These are phyloP conservation scores for Phthorimaea operculella DNA, from an alignment of 1,140 invertebrate genomes.

Conservation along the genomic window DNA sequence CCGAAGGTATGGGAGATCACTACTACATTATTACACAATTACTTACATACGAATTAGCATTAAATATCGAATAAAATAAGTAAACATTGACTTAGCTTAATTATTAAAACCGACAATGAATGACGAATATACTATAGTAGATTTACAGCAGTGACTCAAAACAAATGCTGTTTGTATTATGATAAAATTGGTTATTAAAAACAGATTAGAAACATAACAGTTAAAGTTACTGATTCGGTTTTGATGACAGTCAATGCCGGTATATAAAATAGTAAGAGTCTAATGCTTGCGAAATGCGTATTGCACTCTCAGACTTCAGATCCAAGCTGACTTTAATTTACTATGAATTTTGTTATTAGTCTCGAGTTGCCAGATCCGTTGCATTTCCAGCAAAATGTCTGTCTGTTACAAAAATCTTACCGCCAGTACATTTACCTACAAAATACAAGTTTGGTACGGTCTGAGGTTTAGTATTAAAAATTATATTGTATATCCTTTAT, in stretches of 20 bases:
- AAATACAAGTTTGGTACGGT: constrained; percentile 61
- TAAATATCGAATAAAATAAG: constrained; percentile 63
- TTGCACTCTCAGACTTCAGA: neutral
- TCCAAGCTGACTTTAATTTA: neutral
- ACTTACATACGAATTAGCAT: constrained; percentile 64
- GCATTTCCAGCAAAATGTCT: neutral
- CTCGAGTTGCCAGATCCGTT: neutral
- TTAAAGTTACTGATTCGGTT: neutral
- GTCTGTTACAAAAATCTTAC: constrained; percentile 16
- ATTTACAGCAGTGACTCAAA: constrained; percentile 3
- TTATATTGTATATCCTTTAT: constrained; percentile 61
- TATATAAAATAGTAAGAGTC: no score
- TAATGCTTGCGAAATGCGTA: neutral
- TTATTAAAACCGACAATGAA: constrained; percentile 58
- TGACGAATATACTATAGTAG: constrained; percentile 35
- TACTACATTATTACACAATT: constrained; percentile 62
- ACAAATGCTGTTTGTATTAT: neutral
- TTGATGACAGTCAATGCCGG: neutral
- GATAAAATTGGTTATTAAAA: neutral
- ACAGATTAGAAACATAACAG: neutral
- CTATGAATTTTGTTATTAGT: neutral
- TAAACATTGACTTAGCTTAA: constrained; percentile 67
- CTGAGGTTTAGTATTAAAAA: constrained; percentile 60
- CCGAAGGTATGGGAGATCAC: constrained; percentile 64
- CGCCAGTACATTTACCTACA: constrained; percentile 33